Conservation (phyloP, 2,797 vertebrate species). For the Macropus fuliginosus region DNA sequence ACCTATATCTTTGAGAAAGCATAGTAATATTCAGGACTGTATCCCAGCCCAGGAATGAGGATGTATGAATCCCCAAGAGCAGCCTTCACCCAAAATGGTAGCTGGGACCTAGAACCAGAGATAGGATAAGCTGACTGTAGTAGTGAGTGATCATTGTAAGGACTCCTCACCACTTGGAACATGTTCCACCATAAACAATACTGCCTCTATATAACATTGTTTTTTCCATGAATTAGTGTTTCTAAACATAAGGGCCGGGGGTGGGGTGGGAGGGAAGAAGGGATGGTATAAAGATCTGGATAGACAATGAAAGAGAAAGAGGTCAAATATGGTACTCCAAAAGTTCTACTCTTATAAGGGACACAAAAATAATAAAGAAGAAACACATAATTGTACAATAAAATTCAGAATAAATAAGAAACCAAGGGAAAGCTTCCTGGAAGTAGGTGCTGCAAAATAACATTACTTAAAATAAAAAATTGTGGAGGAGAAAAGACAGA, state of each 20-base stretch:
- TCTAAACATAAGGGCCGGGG: neutral
- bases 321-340: neutral
- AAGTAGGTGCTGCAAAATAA: neutral
- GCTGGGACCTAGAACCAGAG: neutral
- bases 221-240: neutral
- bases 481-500: neutral
- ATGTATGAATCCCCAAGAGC: neutral
- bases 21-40: neutral
- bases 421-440: neutral
- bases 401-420: neutral
- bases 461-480: neutral
- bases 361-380: neutral
- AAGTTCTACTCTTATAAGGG: neutral
- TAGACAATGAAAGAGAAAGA: neutral
- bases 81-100: neutral
- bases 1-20: neutral
- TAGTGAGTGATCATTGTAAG: neutral
- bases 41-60: neutral
- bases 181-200: neutral
- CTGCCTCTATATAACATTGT: neutral
- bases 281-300: neutral
- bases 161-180: neutral
- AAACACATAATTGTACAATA: neutral
- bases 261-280: neutral
- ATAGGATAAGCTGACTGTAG: neutral